These are phyloP conservation scores for Stigmatopora nigra DNA, from an alignment of 2,113 vertebrate species.

Conservation along the genomic window DNA sequence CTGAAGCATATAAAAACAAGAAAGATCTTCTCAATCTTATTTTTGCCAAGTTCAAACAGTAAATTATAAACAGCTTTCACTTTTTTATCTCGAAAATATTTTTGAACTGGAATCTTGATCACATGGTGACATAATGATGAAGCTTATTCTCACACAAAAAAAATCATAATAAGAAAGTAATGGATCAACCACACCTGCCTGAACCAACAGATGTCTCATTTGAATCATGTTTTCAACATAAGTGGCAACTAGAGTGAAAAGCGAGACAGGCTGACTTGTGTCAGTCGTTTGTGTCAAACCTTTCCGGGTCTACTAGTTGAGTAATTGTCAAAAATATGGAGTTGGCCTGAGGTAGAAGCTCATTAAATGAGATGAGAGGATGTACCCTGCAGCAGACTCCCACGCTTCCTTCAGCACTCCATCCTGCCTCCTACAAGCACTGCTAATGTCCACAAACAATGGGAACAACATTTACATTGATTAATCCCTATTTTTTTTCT, in stretches of 20 bases:
- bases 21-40: conserved; percentile 10
- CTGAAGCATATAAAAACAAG: neutral
- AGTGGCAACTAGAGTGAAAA: conserved; percentile 12
- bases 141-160: neutral
- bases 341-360: conserved; percentile 44
- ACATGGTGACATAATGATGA: neutral
- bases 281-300: conserved; percentile 40
- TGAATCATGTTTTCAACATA: conserved; percentile 1
- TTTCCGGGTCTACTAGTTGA: conserved; percentile 29
- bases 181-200: neutral
- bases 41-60: neutral
- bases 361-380: conserved; percentile 41
- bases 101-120: neutral
- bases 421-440: conserved; percentile 6
- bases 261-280: conserved; percentile 20
- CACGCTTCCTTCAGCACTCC: conserved; percentile 30
- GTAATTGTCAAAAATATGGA: conserved; percentile 42
- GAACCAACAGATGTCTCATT: neutral
- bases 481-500: neutral
- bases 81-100: neutral
- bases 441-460: neutral
- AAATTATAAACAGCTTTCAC: neutral
- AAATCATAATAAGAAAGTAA: neutral
- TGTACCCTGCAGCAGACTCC: conserved; percentile 41
- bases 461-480: neutral